Conservation (phyloP, 2,113 vertebrate species). For the Mustela lutreola region DNA sequence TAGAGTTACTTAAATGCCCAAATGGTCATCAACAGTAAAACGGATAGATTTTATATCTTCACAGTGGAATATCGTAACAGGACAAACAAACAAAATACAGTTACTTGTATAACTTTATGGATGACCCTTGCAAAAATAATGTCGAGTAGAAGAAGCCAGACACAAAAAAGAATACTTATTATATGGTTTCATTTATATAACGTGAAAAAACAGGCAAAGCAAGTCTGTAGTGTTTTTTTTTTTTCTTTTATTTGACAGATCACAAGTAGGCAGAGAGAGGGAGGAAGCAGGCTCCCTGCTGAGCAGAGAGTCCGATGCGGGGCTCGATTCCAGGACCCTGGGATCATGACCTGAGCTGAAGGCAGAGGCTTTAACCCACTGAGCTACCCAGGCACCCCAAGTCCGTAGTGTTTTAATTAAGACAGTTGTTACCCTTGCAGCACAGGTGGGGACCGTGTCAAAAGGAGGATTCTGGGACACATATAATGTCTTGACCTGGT, state of each 20-base stretch:
- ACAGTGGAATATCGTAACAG: background rate
- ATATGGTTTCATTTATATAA: background rate
- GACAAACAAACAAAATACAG: background rate
- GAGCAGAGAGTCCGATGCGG: too few species aligned
- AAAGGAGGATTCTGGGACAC: background rate
- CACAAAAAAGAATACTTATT: background rate
- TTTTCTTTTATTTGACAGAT: too few species aligned
- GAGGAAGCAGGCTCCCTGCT: too few species aligned
- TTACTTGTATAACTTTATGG: background rate
- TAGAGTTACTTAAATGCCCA: background rate
- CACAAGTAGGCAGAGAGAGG: too few species aligned
- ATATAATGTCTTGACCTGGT: background rate
- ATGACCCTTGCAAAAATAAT: background rate
- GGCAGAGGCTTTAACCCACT: too few species aligned
- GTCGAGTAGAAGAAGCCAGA: constrained; percentile 6
- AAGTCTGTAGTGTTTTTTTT: background rate
- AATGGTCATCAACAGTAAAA: background rate
- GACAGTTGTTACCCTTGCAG: background rate
- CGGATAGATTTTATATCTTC: constrained; percentile 12
- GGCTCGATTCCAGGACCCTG: too few species aligned
- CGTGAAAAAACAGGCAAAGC: background rate
- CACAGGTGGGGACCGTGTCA: rapidly evolving
- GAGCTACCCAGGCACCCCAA: background rate
- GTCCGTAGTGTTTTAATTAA: background rate
- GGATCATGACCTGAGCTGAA: too few species aligned